phyloP scores from a whole-genome alignment of 2,888 invertebrate species.

The Gnatocerus cornutus region DNA sequence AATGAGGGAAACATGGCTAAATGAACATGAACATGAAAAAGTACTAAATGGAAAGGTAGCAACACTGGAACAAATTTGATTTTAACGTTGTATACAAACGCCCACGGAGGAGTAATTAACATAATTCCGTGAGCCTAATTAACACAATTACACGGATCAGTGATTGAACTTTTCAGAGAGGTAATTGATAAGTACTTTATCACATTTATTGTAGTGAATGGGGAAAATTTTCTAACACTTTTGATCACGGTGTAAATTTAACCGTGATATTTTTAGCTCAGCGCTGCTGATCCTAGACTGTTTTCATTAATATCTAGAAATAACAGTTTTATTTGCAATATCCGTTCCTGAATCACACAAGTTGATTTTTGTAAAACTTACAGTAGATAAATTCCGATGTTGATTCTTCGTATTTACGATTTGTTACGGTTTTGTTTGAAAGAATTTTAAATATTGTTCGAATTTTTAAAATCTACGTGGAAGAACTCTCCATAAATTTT shows the following conservation, averaged over 20 bases:
- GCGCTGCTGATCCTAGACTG: constrained; percentile 49
- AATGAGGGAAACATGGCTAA: neutral
- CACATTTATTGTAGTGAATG: constrained; percentile 25
- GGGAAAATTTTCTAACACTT: constrained; percentile 43
- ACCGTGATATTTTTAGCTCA: constrained; percentile 49
- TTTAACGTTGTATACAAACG: constrained; percentile 1
- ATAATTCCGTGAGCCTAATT: neutral
- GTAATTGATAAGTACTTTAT: neutral
- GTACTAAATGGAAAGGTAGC: neutral
- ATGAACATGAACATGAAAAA: too few species aligned
- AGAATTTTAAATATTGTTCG: constrained; percentile 20
- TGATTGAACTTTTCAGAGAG: neutral
- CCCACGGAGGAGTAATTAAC: neutral
- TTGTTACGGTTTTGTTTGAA: constrained; percentile 14
- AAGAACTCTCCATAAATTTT: constrained; percentile 8
- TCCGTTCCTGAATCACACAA: constrained; percentile 43
- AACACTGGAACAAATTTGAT: neutral
- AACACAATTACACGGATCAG: constrained; percentile 3
- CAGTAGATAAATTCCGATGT: constrained; percentile 6
- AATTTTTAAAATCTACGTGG: constrained; percentile 15
- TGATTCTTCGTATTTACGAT: constrained; percentile 13
- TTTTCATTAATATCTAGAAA: constrained; percentile 53
- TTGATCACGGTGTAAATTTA: constrained; percentile 53
- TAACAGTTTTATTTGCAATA: constrained; percentile 51
- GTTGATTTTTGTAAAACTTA: neutral